phyloP scores from a whole-genome alignment of 2,797 vertebrate genomes.

The Cheracebus regulus region DNA sequence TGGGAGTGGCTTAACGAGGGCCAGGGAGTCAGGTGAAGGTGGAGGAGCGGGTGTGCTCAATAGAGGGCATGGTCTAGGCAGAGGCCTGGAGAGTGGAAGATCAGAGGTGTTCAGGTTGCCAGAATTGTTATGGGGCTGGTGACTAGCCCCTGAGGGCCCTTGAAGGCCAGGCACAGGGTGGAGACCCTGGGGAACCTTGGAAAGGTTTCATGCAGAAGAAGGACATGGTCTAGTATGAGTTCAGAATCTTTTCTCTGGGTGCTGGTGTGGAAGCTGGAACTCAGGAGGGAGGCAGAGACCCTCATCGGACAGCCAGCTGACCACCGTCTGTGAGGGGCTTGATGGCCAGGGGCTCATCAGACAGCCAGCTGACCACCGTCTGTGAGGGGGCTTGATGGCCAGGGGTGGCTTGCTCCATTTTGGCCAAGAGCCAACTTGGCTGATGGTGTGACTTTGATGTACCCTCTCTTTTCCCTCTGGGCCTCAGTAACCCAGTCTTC shows the following conservation, averaged over 20 bases:
- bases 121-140: background rate
- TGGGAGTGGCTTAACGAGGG: background rate
- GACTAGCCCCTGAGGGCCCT: background rate
- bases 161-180: background rate
- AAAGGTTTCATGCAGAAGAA: slow-evolving; percentile 37
- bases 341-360: too few relatives aligned
- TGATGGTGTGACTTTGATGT: slow-evolving; percentile 41
- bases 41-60: background rate
- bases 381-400: background rate
- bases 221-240: background rate
- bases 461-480: background rate
- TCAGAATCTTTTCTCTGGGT: slow-evolving; percentile 20
- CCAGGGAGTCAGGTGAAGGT: background rate
- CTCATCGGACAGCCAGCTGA: background rate
- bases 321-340: too few relatives aligned
- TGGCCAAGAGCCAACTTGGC: background rate
- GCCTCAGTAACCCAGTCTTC: background rate
- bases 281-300: background rate
- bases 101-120: background rate
- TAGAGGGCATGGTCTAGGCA: background rate
- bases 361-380: too few relatives aligned
- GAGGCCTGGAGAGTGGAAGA: background rate
- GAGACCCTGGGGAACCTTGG: background rate
- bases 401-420: background rate
- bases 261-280: background rate